Base-by-base conservation (phyloP, 1,140 invertebrate species). In the Calliphora vicina region DNA sequence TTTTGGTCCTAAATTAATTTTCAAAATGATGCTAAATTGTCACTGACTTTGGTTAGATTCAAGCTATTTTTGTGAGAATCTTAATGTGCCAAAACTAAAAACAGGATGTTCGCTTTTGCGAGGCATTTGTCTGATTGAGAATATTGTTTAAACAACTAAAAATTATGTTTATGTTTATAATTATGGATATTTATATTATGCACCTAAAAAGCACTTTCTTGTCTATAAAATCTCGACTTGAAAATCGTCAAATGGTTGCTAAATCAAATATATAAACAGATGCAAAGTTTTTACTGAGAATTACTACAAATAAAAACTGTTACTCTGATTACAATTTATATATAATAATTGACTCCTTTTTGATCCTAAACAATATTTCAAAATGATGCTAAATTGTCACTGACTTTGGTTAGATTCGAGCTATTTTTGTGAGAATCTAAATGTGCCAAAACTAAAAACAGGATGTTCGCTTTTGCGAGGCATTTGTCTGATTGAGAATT, bases 381-480 rank as follows among this genome's bases (percentile, higher is more conserved):
- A 82, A 23, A 82, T 82, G 80, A 82, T 82, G 80, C 67, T 82
- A 27, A 71, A 82, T 42, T 82, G 80, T 67, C 80, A 82, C 80
- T 82, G 80, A 78, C 74, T 78, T 78, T 78, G 57, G 81, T 82
- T 67, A 43, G 81, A 72, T 25, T 82, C 61, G 27, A 67, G 8
- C 81, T 82, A 82, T 82, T 82, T 82, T 82, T 82, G 81, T n/a
- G 29, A 82, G 81, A 72, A 15, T 81, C 80, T 57, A 17, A 57
- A 61, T 76, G 25, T 78, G 25, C 74, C 35, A 78, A 81, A 61
- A 57, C 45, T 61, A 17, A 29, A 71, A 82, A 82, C 25, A 72
- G 81, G 81, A 82, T 82, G 81, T 82, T 82, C 81, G 81, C 81
- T 27, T 72, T 82, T 71, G 81, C 81, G 81, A 82, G 81, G 81